phyloP scores from a whole-genome alignment of 2,797 vertebrate species.

The Etheostoma nigrum region DNA sequence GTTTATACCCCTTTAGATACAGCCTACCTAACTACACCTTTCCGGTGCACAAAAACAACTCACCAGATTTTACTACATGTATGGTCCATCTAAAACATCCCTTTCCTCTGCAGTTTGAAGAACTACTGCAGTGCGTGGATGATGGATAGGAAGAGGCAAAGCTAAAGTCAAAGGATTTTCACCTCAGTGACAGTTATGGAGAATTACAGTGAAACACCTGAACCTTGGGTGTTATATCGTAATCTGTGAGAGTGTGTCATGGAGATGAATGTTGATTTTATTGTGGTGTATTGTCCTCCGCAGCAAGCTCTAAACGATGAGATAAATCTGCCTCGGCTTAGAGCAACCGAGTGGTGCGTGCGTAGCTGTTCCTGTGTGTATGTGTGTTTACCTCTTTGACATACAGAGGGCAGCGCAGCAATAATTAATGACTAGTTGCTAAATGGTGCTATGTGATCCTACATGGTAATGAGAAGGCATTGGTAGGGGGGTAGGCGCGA shows the following conservation, averaged over 20 bases:
- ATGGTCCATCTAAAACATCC: neutral
- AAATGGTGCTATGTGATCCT: slow-evolving; percentile 81
- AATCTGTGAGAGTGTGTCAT: slow-evolving; percentile 58
- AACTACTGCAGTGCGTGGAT: slow-evolving; percentile 13
- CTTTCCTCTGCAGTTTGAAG: slow-evolving; percentile 19
- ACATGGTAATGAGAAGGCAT: slow-evolving; percentile 81
- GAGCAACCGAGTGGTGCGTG: slow-evolving; percentile 15
- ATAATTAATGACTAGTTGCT: slow-evolving; percentile 86
- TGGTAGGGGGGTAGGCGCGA: slow-evolving; percentile 70
- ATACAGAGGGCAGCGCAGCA: slow-evolving; percentile 73
- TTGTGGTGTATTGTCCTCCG: slow-evolving; percentile 64
- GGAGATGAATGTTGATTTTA: slow-evolving; percentile 68
- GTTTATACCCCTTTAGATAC: neutral
- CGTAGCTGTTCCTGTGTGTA: slow-evolving; percentile 2
- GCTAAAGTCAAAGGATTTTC: slow-evolving; percentile 51
- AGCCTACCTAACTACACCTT: neutral
- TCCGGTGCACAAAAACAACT: neutral
- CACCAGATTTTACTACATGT: neutral
- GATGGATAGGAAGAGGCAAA: slow-evolving; percentile 32
- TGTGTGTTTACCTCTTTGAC: slow-evolving; percentile 70
- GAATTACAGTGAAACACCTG: slow-evolving; percentile 62
- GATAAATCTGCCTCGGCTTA: slow-evolving; percentile 65
- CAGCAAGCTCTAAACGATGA: slow-evolving; percentile 62
- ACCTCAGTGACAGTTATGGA: slow-evolving; percentile 70
- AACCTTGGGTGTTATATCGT: slow-evolving; percentile 54